Evolutionary conservation across 2,797 vertebrate genomes (phyloP), one percentile per base, ranked within the genome.

Genomic region (Potorous gilbertii): DNA sequence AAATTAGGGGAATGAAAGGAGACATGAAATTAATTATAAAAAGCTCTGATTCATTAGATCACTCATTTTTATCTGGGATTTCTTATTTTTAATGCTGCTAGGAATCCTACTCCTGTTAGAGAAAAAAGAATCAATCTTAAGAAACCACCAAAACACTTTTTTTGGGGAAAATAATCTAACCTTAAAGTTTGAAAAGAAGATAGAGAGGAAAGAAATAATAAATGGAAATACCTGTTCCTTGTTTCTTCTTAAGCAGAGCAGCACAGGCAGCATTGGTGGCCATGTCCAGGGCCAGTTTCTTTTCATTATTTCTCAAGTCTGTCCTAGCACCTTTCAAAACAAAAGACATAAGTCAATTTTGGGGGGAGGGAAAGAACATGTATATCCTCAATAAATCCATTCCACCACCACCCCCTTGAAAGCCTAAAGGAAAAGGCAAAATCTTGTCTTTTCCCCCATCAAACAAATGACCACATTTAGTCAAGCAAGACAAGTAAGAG

Each of bases 241-340:
- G 99, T 97, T 99, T 99, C 99, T 99, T 99, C 97, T 99, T 99
- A 97, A 99, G 99, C 96, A 99, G 98, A 54, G 99, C 99, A 3
- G 99, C 99, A 97, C 99, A 99, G 96, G 99, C 99, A 92, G 99
- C 99, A 0, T 99, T 99, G 1, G 99, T 99, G 94, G 99, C 99
- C 99, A 99, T 99, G 34, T 99, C 99, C 96, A 99, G 97, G 92
- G 99, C 99, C 96, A 99, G 98, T 98, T 99, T 99, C 97, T 99
- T 99, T 98, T 99, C 99, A 1, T 99, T 99, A 98, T 99, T 99
- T 97, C 98, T 98, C 98, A 99, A 97, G 98, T 99, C 99, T 96
- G 98, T 99, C 98, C 99, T 99, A 27, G 99, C 99, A 96, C 99
- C 99, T 99, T 98, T 56, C 66, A 24, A 92, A 97, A 29, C 10